Evolutionary conservation across 2,797 vertebrate species (phyloP).

Genomic region (Varecia variegata): DNA sequence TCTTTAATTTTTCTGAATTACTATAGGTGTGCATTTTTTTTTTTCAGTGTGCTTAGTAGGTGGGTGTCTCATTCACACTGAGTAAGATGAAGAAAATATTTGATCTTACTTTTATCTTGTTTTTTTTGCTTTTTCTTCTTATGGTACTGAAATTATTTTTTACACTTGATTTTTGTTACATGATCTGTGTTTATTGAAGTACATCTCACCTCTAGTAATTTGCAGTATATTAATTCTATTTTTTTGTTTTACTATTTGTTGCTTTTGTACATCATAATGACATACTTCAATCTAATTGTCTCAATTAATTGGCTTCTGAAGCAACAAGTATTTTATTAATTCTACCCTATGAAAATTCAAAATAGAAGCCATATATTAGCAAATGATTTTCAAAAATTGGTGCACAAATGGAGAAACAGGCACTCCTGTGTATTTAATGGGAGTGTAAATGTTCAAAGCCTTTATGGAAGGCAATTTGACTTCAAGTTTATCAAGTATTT

Average conservation of each 20-base stretch:
- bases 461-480: neutral
- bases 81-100: neutral
- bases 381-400: neutral
- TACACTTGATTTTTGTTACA: neutral
- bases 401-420: neutral
- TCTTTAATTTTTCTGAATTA: neutral
- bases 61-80: neutral
- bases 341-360: neutral
- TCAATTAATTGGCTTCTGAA: neutral
- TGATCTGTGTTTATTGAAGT: neutral
- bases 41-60: neutral
- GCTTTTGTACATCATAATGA: neutral
- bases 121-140: neutral
- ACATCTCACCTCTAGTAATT: neutral
- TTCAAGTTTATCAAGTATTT: neutral
- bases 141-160: neutral
- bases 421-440: neutral
- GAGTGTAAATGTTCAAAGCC: neutral
- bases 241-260: neutral
- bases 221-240: neutral
- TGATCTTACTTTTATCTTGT: neutral
- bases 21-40: neutral
- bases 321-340: neutral
- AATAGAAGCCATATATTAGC: neutral
- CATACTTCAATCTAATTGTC: neutral